Base-by-base conservation (phyloP, 2,888 invertebrate genomes). In the Caradrina kadenii region DNA sequence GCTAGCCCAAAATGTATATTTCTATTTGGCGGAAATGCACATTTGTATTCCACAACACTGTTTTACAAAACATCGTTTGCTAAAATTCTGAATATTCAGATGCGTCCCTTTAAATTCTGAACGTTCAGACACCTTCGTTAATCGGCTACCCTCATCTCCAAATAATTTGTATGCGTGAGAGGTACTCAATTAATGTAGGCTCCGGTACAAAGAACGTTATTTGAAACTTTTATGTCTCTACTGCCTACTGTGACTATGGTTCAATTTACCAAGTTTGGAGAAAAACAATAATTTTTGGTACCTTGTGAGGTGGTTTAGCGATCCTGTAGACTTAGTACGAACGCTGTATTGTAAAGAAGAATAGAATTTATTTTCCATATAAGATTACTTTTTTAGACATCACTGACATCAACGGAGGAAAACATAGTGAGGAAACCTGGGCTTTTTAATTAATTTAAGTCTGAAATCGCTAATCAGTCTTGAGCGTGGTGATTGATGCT, bases 151-250 rank as follows among this genome's bases (percentile, higher is more conserved):
- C 31, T 42, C 5, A 55, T 63, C 48, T 35, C 15, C 39, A 48
- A 50, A 49, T n/a, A 53, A 73, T 73, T 71, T 58, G 58, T 73
- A 73, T 65, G 66, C 71, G 65, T 17, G 10, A 48, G 11, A 21
- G 39, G 21, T 22, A 10, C 56, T 31, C 26, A 8, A 39, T 58
- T 55, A 71, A 63, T 56, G 8, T 7, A 35, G 19, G 53, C 48
- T 69, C 48, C 11, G 50, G 21, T 39, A 39, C 13, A 53, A 10
- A 22, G n/a, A 21, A 8, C 26, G 26, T 49, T 45, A 31, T 45
- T 42, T 19, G 8, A 15, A n/a, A 45, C 11, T 52, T 52, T 19
- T 0, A 21, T 7, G 22, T n/a, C 31, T 31, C n/a, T 3, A 10
- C 6, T n/a, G 15, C 17, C n/a, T 60, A 48, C 13, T 1, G 22